A percentile compares a stretch with the other conserved stretches of the same genome.
Conservation (phyloP, 2,113 vertebrate genomes). For the Sisor rabdophorus region DNA sequence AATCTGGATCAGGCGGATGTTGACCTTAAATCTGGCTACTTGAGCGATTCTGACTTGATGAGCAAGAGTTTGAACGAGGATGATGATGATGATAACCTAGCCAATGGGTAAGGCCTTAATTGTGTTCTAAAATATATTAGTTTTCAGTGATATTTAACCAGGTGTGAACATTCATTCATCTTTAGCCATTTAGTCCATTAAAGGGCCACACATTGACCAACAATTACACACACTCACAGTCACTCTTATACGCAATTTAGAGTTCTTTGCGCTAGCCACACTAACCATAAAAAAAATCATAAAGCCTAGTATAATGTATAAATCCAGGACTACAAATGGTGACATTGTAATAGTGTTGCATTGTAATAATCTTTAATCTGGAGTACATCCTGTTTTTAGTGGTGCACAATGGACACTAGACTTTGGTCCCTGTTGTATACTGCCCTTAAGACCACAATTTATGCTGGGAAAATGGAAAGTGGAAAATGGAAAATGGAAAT, state of each 20-base stretch:
- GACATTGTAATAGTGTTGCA: background rate
- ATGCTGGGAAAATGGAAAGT: too few relatives aligned
- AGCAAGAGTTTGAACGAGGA: conserved; percentile 81
- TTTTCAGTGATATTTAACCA: background rate
- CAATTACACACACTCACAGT: too few relatives aligned
- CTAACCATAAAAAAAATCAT: too few relatives aligned
- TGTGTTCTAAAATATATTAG: background rate
- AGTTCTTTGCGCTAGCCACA: background rate
- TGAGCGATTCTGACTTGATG: conserved; percentile 90
- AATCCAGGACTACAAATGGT: background rate
- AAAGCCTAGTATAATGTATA: too few relatives aligned
- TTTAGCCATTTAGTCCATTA: too few relatives aligned
- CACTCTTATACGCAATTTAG: too few relatives aligned
- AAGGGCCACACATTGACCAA: too few relatives aligned
- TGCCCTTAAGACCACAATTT: too few relatives aligned
- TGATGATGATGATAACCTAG: conserved; percentile 85
- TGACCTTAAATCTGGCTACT: conserved; percentile 91
- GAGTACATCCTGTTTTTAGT: too few relatives aligned
- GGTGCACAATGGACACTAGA: too few relatives aligned
- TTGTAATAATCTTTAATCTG: background rate
- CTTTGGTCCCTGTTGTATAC: too few relatives aligned
- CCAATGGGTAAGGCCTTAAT: conserved; percentile 78
- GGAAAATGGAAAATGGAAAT: too few relatives aligned
- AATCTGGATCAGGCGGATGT: conserved; percentile 74
- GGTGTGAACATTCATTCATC: background rate